A percentile compares a stretch with the other conserved stretches of the same genome.
Evolutionary conservation across 2,888 invertebrate species (phyloP).

Genomic region (Caenorhabditis becei): DNA sequence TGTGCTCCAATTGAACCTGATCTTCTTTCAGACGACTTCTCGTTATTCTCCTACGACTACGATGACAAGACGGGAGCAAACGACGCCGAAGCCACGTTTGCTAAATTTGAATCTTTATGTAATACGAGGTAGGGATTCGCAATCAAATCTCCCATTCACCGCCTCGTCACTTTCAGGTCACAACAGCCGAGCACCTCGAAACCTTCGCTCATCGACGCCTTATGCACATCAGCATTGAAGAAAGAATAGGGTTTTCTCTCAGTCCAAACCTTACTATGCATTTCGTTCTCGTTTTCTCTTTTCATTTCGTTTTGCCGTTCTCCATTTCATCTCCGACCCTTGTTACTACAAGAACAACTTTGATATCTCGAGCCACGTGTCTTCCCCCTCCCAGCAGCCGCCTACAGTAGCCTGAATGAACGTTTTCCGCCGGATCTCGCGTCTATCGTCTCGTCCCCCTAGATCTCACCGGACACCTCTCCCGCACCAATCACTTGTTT

Average conservation of each 20-base stretch:
- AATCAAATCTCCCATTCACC: neutral
- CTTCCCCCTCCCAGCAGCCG: conserved; percentile 37
- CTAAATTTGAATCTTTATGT: conserved; percentile 51
- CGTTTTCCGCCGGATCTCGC: conserved; percentile 26
- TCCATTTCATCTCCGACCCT: conserved; percentile 6
- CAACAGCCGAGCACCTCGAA: conserved; percentile 39
- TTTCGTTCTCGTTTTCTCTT: conserved; percentile 42
- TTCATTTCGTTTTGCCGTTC: conserved; percentile 12
- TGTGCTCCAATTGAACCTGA: conserved; percentile 10
- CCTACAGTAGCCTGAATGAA: conserved; percentile 56
- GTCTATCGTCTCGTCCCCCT: conserved; percentile 24
- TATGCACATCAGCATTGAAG: conserved; percentile 59
- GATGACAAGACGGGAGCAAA: conserved; percentile 42
- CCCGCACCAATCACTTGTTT: conserved; percentile 54
- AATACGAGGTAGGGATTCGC: conserved; percentile 27
- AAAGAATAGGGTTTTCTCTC: conserved; percentile 58
- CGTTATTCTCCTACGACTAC: conserved; percentile 54
- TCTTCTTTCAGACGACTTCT: conserved; percentile 49
- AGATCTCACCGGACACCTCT: conserved; percentile 38
- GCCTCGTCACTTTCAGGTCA: conserved; percentile 36
- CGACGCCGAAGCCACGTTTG: conserved; percentile 44
- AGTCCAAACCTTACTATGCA: conserved; percentile 43
- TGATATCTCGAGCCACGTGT: conserved; percentile 59
- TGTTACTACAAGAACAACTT: conserved; percentile 57
- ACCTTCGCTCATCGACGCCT: conserved; percentile 51